phyloP scores from a whole-genome alignment of 2,888 invertebrate species.

The Pantelozetes paolii region DNA sequence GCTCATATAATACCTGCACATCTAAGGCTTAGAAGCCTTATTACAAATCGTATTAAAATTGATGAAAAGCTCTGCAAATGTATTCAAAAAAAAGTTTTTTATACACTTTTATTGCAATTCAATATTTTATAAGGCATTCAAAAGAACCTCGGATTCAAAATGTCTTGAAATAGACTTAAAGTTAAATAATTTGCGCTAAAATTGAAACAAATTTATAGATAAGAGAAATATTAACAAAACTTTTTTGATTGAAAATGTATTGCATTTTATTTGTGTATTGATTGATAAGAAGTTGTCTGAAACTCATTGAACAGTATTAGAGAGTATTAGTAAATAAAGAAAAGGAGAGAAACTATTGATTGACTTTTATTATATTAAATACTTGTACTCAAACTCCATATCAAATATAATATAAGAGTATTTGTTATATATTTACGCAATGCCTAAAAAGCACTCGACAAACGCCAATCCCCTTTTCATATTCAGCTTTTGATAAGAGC shows the following conservation, averaged over 20 bases:
- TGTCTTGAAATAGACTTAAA: too few species aligned
- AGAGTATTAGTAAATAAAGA: slow-evolving; percentile 25
- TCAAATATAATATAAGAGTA: background rate
- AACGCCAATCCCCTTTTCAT: slow-evolving; percentile 1
- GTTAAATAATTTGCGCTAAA: too few species aligned
- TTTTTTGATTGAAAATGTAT: slow-evolving; percentile 4
- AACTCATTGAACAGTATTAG: slow-evolving; percentile 9
- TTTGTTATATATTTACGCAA: background rate
- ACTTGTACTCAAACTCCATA: slow-evolving; percentile 12
- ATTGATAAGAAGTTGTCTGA: background rate
- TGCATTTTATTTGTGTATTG: background rate
- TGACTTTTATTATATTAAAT: slow-evolving; percentile 26
- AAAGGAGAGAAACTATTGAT: background rate
- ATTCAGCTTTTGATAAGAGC: background rate
- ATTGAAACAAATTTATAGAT: too few species aligned
- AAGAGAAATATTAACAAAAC: background rate
- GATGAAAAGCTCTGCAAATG: slow-evolving; percentile 9
- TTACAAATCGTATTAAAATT: slow-evolving; percentile 36
- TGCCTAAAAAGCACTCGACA: background rate
- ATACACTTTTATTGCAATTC: slow-evolving; percentile 1
- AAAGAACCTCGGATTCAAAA: too few species aligned
- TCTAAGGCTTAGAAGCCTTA: slow-evolving; percentile 13
- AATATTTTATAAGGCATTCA: background rate
- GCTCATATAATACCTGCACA: background rate
- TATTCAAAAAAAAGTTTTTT: background rate